Evolutionary conservation across 2,888 invertebrate species (phyloP).

Genomic region (Macrosoma leucophasiata): DNA sequence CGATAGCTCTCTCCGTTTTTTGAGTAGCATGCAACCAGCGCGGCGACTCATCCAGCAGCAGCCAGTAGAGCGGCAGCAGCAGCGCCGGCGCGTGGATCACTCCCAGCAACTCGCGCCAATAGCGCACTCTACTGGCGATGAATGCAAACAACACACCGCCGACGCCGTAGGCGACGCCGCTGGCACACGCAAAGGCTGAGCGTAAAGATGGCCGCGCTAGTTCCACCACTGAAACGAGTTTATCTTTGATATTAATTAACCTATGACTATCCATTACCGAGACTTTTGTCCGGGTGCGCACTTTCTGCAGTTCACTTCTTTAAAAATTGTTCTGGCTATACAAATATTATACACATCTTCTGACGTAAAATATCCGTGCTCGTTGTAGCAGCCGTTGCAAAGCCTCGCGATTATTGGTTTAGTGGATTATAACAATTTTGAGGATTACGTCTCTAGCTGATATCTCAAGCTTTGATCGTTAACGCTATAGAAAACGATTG

Average conservation of each 20-base stretch:
- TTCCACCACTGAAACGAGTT: constrained; percentile 46
- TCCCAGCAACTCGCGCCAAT: constrained; percentile 81
- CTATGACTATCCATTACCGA: not conserved
- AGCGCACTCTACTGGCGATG: constrained; percentile 60
- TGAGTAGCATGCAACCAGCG: constrained; percentile 84
- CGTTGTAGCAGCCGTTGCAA: too few relatives aligned
- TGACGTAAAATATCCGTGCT: too few relatives aligned
- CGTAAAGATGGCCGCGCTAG: constrained; percentile 55
- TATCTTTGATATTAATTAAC: not conserved
- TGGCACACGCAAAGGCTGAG: constrained; percentile 55
- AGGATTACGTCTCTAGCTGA: too few relatives aligned
- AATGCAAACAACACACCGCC: constrained; percentile 68
- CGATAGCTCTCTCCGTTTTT: constrained; percentile 70
- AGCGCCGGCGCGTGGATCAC: constrained; percentile 80
- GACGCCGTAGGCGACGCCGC: constrained; percentile 68
- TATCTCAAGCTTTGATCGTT: too few relatives aligned
- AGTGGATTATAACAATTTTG: too few relatives aligned
- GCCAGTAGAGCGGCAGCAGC: constrained; percentile 79
- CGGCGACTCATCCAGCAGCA: constrained; percentile 82
- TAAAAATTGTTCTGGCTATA: too few relatives aligned
- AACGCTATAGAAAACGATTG: too few relatives aligned
- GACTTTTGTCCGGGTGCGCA: too few relatives aligned
- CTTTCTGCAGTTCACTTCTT: too few relatives aligned
- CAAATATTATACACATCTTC: too few relatives aligned
- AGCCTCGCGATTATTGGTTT: too few relatives aligned